Conservation (phyloP, 2,113 vertebrate genomes). For the Psettodes erumei region DNA sequence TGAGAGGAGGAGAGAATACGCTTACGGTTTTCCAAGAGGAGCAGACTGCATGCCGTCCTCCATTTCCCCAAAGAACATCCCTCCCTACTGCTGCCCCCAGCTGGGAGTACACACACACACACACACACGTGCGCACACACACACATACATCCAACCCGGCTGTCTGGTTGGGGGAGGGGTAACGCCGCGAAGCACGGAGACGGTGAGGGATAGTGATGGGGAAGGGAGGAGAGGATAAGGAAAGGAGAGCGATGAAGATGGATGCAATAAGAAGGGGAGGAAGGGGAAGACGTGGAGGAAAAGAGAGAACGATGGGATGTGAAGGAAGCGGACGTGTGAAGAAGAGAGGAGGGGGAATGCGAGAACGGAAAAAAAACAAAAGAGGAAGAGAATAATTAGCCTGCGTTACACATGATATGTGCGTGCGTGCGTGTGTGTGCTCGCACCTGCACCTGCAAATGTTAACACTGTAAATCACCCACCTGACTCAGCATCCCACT, state of each 20-base stretch:
- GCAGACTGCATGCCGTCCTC: conserved; percentile 76
- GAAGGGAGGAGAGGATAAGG: conserved; percentile 41
- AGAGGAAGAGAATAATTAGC: conserved; percentile 24
- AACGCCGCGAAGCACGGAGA: conserved; percentile 63
- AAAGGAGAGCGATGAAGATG: conserved; percentile 32
- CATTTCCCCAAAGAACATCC: conserved; percentile 81
- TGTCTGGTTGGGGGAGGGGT: conserved; percentile 75
- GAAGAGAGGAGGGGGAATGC: background rate
- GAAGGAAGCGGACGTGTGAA: background rate
- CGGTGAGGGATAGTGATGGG: conserved; percentile 71
- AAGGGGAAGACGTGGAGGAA: conserved; percentile 7
- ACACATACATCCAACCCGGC: conserved; percentile 40
- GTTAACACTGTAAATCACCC: conserved; percentile 59
- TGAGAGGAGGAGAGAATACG: conserved; percentile 48
- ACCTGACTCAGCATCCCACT: conserved; percentile 73
- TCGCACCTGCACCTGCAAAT: conserved; percentile 53
- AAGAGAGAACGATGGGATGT: background rate
- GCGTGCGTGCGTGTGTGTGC: conserved; percentile 25
- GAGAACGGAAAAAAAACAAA: background rate
- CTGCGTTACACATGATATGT: conserved; percentile 19
- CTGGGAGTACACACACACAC: conserved; percentile 55
- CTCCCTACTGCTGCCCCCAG: conserved; percentile 76
- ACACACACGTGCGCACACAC: conserved; percentile 35
- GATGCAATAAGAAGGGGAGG: conserved; percentile 30
- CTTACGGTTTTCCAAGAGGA: conserved; percentile 71